Evolutionary conservation across 2,888 invertebrate species (phyloP).

Genomic region (Torymus texanus): DNA sequence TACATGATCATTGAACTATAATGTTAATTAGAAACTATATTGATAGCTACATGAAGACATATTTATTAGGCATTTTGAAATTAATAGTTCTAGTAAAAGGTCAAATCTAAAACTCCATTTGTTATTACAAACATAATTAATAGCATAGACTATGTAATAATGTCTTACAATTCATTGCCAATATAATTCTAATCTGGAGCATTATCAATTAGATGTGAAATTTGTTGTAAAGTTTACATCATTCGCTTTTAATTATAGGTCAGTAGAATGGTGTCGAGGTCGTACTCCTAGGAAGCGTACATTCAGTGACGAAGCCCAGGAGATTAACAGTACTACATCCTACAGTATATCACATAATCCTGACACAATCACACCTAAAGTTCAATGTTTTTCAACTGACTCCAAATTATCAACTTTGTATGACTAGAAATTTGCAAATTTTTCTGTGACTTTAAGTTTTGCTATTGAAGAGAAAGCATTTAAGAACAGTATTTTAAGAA

Average conservation of each 20-base stretch:
- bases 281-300: slow-evolving; percentile 58
- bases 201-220: no score
- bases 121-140: no score
- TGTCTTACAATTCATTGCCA: background rate
- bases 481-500: slow-evolving; percentile 24
- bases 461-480: slow-evolving; percentile 19
- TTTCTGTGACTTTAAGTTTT: background rate
- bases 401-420: background rate
- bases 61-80: no score
- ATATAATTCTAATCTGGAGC: background rate
- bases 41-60: no score
- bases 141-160: no score
- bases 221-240: no score
- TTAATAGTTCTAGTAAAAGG: no score
- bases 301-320: slow-evolving; percentile 36
- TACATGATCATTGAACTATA: no score
- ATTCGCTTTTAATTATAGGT: slow-evolving; percentile 60
- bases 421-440: slow-evolving; percentile 37
- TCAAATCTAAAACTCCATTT: no score
- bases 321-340: slow-evolving; percentile 32
- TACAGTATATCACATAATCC: slow-evolving; percentile 1
- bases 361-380: slow-evolving; percentile 15
- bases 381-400: slow-evolving; percentile 42
- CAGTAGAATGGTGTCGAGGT: slow-evolving; percentile 63
- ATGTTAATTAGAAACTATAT: no score